A percentile compares a stretch with the other conserved stretches of the same genome.
phyloP scores from a whole-genome alignment of 1,140 invertebrate genomes.

The Ladona fulva region DNA sequence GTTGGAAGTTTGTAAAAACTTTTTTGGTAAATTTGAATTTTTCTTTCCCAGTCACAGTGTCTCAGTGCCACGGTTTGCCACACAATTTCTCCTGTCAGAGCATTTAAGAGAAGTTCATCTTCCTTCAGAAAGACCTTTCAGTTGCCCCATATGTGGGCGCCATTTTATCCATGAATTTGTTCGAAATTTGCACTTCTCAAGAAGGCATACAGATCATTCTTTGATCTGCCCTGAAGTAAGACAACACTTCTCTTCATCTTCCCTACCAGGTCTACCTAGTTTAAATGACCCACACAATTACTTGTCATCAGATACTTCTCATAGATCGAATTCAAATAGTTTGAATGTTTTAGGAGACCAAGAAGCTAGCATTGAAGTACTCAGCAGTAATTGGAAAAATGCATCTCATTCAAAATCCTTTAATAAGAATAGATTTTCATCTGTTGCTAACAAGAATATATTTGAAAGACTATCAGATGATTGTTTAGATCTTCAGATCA shows the following conservation, averaged over 20 bases:
- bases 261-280: too few relatives aligned
- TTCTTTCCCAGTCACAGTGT: background rate
- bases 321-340: too few relatives aligned
- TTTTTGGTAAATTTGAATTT: background rate
- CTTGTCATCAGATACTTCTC: too few relatives aligned
- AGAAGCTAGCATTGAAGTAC: too few relatives aligned
- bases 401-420: too few relatives aligned
- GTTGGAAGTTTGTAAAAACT: too few relatives aligned
- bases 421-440: too few relatives aligned
- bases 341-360: too few relatives aligned
- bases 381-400: too few relatives aligned
- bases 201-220: background rate
- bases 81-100: background rate
- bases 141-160: background rate
- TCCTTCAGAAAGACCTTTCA: background rate
- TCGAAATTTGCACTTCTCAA: background rate
- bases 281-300: too few relatives aligned
- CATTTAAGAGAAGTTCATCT: background rate
- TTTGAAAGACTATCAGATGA: background rate
- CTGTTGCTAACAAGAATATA: background rate
- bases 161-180: background rate
- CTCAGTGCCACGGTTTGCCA: background rate
- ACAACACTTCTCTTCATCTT: background rate
- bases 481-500: background rate
- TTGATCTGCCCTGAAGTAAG: background rate